phyloP scores from a whole-genome alignment of 2,888 invertebrate genomes.

The Standfussiana lucernea region DNA sequence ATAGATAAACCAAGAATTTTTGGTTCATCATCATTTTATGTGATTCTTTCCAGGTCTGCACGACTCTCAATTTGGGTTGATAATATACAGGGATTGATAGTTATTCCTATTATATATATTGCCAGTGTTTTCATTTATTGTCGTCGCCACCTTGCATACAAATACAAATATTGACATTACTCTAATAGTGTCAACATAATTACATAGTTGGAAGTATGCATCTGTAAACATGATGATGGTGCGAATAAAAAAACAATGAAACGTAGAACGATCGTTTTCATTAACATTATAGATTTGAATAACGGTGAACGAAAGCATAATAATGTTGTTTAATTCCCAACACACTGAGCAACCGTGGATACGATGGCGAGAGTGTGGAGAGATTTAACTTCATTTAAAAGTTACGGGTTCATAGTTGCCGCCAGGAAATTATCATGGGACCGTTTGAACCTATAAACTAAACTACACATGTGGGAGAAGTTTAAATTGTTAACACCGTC shows the following conservation, averaged over 20 bases:
- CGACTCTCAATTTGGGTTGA: too few relatives aligned
- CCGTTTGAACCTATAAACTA: conserved; percentile 30
- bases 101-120: too few relatives aligned
- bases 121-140: too few relatives aligned
- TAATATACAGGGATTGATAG: too few relatives aligned
- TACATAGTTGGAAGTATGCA: neutral
- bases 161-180: neutral
- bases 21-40: neutral
- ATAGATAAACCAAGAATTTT: neutral
- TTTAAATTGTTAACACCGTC: conserved; percentile 18
- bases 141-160: too few relatives aligned
- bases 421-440: conserved; percentile 38
- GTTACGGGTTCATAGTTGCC: conserved; percentile 41
- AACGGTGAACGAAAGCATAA: neutral
- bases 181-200: neutral
- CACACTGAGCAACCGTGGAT: conserved; percentile 1
- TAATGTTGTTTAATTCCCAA: neutral
- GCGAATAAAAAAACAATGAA: neutral
- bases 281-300: neutral
- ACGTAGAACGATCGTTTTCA: neutral
- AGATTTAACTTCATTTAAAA: conserved; percentile 48
- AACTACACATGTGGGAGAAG: conserved; percentile 15
- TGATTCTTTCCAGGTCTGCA: neutral
- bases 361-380: neutral
- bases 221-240: neutral